A percentile compares a stretch with the other conserved stretches of the same genome.
phyloP scores from a whole-genome alignment of 1,140 invertebrate genomes.

The Leptestheria dahalacensis region DNA sequence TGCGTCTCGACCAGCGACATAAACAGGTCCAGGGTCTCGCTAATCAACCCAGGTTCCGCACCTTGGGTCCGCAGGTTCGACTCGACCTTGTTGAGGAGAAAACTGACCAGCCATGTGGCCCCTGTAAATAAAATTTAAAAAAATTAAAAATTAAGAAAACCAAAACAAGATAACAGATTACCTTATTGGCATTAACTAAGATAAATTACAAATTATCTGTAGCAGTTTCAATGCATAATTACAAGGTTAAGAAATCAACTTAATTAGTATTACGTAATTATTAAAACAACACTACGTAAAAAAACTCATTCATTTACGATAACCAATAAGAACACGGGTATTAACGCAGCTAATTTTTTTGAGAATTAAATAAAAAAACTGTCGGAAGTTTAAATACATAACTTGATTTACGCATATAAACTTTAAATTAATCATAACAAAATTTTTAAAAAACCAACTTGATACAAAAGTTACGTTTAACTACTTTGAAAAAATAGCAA shows the following conservation, averaged over 20 bases:
- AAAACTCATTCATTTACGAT: no score
- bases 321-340: no score
- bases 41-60: slow-evolving; percentile 38
- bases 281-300: slow-evolving; percentile 15
- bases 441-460: no score
- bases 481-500: no score
- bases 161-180: slow-evolving; percentile 14
- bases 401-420: no score
- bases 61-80: slow-evolving; percentile 40
- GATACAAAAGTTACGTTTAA: no score
- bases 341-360: no score
- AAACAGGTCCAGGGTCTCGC: slow-evolving; percentile 42
- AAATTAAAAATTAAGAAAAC: slow-evolving; percentile 33
- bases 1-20: slow-evolving; percentile 37
- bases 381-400: no score
- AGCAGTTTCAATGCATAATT: no score
- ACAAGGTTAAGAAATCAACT: neutral
- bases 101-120: slow-evolving; percentile 41
- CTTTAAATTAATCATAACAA: no score
- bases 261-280: neutral
- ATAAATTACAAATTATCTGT: neutral
- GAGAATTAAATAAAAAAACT: no score
- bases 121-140: slow-evolving; percentile 42
- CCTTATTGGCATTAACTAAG: neutral
- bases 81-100: slow-evolving; percentile 43